Evolutionary conservation across 2,888 invertebrate genomes (phyloP).

Genomic region (Zhengitettix transpicula): DNA sequence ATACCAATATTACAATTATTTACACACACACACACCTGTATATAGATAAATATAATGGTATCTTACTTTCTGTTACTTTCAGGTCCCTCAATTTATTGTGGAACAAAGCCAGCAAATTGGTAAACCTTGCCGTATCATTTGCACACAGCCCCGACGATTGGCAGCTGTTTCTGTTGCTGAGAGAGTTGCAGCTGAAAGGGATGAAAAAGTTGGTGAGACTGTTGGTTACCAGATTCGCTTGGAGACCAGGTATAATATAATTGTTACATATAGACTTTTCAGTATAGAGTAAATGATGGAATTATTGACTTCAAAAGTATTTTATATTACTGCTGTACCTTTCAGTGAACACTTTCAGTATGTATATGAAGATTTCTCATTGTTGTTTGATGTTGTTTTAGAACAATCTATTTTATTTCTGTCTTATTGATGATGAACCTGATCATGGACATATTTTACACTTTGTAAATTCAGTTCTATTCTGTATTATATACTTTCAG

Average conservation of each 20-base stretch:
- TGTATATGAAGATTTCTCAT: not conserved
- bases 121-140: slow-evolving; percentile 65
- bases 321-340: not conserved
- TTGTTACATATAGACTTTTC: no score
- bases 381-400: no score
- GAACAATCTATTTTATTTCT: no score
- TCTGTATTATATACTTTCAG: no score
- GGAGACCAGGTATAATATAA: slow-evolving; percentile 45
- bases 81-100: slow-evolving; percentile 80
- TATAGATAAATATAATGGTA: no score
- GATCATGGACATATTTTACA: no score
- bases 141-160: slow-evolving; percentile 83
- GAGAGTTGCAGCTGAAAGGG: slow-evolving; percentile 58
- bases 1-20: no score
- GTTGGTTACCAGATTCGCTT: slow-evolving; percentile 85
- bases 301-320: not conserved
- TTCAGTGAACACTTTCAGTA: not conserved
- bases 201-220: slow-evolving; percentile 45
- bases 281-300: no score
- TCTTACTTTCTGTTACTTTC: not conserved
- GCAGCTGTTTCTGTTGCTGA: slow-evolving; percentile 83
- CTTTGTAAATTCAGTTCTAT: no score
- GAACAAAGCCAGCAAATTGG: slow-evolving; percentile 46
- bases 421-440: no score
- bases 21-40: no score